phyloP scores from a whole-genome alignment of 2,113 vertebrate species.

The Meriones unguiculatus region DNA sequence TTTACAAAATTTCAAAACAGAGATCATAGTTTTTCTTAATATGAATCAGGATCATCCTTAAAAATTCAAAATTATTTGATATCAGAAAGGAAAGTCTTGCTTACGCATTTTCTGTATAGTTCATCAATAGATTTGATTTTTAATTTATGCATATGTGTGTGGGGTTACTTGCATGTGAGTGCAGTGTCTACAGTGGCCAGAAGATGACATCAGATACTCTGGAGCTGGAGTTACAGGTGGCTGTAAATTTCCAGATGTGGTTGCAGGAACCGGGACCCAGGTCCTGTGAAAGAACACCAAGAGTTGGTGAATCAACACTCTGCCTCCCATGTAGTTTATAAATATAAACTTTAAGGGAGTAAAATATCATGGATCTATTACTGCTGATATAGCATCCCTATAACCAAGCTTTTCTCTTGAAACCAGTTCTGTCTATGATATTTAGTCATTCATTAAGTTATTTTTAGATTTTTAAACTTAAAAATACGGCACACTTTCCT shows the following conservation, averaged over 20 bases:
- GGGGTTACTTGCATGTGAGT: neutral
- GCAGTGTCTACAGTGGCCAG: neutral
- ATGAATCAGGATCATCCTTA: neutral
- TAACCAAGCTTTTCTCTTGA: neutral
- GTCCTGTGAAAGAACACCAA: neutral
- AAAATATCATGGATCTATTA: neutral
- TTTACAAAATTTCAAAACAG: neutral
- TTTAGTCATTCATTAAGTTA: neutral
- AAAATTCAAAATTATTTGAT: neutral
- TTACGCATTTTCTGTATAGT: neutral
- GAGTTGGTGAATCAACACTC: neutral
- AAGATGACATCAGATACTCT: neutral
- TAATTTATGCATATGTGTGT: neutral
- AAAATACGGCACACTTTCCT: conserved; percentile 11
- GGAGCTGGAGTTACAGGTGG: neutral
- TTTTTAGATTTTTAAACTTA: conserved; percentile 21
- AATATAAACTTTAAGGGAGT: neutral
- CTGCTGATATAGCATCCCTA: neutral
- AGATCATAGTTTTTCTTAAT: neutral
- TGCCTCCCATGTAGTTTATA: neutral
- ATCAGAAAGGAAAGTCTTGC: neutral
- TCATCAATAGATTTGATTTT: neutral
- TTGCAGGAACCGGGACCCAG: neutral
- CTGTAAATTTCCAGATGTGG: neutral
- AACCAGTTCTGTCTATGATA: neutral